Evolutionary conservation across 2,113 vertebrate species (phyloP).

Genomic region (Ciconia stormi): DNA sequence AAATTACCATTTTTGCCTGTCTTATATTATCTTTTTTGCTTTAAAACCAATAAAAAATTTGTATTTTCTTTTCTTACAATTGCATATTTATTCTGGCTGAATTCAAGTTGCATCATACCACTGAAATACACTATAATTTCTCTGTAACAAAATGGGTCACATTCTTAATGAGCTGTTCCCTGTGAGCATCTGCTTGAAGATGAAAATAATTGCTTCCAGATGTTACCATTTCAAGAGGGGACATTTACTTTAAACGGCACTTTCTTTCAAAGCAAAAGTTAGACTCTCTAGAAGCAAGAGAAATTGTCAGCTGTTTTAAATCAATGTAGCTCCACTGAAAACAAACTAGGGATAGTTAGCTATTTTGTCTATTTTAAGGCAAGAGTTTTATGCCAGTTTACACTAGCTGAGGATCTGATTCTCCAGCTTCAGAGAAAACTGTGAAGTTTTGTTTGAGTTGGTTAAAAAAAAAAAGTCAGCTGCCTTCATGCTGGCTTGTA

Average conservation of each 20-base stretch:
- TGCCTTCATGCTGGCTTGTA: not conserved
- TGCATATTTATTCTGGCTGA: constrained; percentile 62
- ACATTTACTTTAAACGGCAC: constrained; percentile 57
- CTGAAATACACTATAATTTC: constrained; percentile 68
- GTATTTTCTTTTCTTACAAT: constrained; percentile 68
- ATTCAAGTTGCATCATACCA: constrained; percentile 66
- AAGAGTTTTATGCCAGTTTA: not conserved
- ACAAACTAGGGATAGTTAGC: not conserved
- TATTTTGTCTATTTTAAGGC: constrained; percentile 33
- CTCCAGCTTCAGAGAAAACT: not conserved
- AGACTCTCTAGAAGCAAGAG: constrained; percentile 10
- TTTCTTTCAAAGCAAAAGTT: constrained; percentile 69
- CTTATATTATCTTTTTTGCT: constrained; percentile 21
- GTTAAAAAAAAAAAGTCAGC: not conserved
- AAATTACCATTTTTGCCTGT: constrained; percentile 37
- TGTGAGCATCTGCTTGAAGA: constrained; percentile 67
- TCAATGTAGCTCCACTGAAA: constrained; percentile 43
- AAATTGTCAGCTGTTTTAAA: constrained; percentile 52
- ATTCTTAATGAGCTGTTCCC: constrained; percentile 67
- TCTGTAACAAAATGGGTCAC: constrained; percentile 69
- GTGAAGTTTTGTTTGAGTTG: not conserved
- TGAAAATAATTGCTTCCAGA: constrained; percentile 78
- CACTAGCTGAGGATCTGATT: not conserved
- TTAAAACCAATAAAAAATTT: constrained; percentile 61
- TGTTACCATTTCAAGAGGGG: constrained; percentile 58